Evolutionary conservation across 1,140 invertebrate species (phyloP).

Genomic region (Drosophila hydei): DNA sequence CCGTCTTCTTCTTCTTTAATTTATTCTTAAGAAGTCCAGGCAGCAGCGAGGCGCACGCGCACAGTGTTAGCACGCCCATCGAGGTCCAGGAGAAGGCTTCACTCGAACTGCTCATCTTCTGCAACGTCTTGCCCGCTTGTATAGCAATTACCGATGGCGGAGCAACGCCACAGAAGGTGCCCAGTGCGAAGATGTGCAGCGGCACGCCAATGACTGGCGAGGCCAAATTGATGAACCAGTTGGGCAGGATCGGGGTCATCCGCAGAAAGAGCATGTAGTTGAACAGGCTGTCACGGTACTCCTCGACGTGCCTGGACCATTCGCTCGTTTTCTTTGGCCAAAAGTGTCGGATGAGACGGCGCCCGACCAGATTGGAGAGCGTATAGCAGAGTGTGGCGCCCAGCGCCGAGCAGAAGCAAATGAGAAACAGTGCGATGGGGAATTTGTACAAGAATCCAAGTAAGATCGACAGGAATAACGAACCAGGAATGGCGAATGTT

Average conservation of each 20-base stretch:
- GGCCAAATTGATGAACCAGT: slow-evolving; percentile 99
- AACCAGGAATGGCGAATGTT: slow-evolving; percentile 99
- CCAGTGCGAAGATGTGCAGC: slow-evolving; percentile 95
- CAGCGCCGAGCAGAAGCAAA: slow-evolving; percentile 97
- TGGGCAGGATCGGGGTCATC: slow-evolving; percentile 98
- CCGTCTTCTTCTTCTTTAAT: slow-evolving; percentile 89
- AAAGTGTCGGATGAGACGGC: slow-evolving; percentile 93
- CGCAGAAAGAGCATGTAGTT: slow-evolving; percentile 99
- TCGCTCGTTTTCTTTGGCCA: slow-evolving; percentile 93
- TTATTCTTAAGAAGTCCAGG: slow-evolving; percentile 96
- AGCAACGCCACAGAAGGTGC: slow-evolving; percentile 97
- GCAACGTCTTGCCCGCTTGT: slow-evolving; percentile 97
- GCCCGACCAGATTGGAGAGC: slow-evolving; percentile 94
- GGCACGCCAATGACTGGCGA: slow-evolving; percentile 98
- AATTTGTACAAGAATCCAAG: slow-evolving; percentile 99
- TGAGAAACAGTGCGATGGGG: slow-evolving; percentile 93
- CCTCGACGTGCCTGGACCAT: slow-evolving; percentile 94
- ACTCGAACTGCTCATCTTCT: slow-evolving; percentile 94
- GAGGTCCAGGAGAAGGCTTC: slow-evolving; percentile 96
- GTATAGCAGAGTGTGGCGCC: slow-evolving; percentile 98
- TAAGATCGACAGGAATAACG: slow-evolving; percentile 98
- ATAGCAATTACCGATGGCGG: slow-evolving; percentile 99
- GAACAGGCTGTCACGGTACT: slow-evolving; percentile 94
- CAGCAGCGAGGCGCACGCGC: slow-evolving; percentile 93
- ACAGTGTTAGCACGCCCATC: slow-evolving; percentile 89